Conservation (phyloP, 2,888 invertebrate genomes). For the Pachycephus smyrnensis region DNA sequence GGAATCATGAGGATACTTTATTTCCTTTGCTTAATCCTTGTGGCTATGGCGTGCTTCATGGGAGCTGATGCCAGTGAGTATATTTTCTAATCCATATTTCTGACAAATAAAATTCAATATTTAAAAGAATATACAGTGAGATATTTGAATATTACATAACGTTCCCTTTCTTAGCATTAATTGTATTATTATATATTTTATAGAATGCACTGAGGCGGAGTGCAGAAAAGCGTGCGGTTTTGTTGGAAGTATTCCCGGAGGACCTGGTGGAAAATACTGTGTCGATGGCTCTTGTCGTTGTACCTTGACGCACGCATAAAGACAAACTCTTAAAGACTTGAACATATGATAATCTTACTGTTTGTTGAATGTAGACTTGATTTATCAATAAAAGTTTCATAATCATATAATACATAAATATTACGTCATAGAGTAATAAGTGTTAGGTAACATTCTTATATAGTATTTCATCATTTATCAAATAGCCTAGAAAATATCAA, state of each 20-base stretch:
- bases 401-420: not conserved
- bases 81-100: not conserved
- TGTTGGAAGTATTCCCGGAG: conserved; percentile 39
- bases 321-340: not conserved
- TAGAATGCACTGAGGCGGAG: conserved; percentile 39
- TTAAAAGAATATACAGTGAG: not conserved
- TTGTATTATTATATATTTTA: not conserved
- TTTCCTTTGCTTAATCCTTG: conserved; percentile 32
- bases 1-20: conserved; percentile 35
- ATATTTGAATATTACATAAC: not conserved
- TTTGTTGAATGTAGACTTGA: not conserved
- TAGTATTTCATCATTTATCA: not conserved
- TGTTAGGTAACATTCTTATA: not conserved
- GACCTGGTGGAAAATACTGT: conserved; percentile 39
- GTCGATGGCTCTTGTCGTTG: conserved; percentile 41
- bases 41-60: conserved; percentile 32
- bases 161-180: not conserved
- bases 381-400: not conserved
- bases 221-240: conserved; percentile 36
- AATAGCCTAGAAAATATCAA: not conserved
- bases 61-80: conserved; percentile 37
- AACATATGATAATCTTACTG: not conserved
- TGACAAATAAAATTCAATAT: not conserved
- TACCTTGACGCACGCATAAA: conserved; percentile 15
- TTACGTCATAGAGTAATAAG: not conserved